Conservation (phyloP, 2,888 invertebrate species). For the Antheraea assamensis region DNA sequence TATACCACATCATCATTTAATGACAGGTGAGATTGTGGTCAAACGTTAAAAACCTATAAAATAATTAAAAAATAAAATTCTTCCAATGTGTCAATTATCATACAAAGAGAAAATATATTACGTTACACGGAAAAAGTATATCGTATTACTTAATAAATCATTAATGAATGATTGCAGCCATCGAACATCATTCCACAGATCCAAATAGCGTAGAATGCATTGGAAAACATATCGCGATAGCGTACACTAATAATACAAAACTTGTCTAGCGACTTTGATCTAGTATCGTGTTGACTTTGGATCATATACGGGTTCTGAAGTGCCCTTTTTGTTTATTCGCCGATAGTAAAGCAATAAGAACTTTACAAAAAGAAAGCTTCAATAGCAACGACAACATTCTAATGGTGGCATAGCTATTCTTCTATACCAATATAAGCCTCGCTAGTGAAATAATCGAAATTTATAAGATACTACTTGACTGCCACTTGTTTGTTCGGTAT, state of each 20-base stretch:
- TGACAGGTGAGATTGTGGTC: too few relatives aligned
- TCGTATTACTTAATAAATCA: conserved; percentile 29
- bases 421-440: neutral
- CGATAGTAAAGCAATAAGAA: conserved; percentile 64
- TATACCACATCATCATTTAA: too few relatives aligned
- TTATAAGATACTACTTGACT: too few relatives aligned
- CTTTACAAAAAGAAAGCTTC: conserved; percentile 33
- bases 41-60: too few relatives aligned
- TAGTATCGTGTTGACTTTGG: neutral
- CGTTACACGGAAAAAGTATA: conserved; percentile 37
- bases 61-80: neutral
- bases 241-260: conserved; percentile 15
- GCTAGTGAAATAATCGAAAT: too few relatives aligned
- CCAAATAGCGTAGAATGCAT: conserved; percentile 60
- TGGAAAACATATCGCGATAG: conserved; percentile 51
- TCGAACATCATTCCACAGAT: conserved; percentile 52
- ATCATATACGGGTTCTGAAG: conserved; percentile 49
- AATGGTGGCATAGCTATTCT: neutral
- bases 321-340: conserved; percentile 51
- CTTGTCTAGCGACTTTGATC: neutral
- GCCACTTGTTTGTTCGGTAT: too few relatives aligned
- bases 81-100: neutral
- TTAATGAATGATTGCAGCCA: conserved; percentile 37
- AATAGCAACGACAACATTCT: neutral
- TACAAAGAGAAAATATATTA: conserved; percentile 7